Evolutionary conservation across 1,140 invertebrate species (phyloP).

Genomic region (Tribolium castaneum): DNA sequence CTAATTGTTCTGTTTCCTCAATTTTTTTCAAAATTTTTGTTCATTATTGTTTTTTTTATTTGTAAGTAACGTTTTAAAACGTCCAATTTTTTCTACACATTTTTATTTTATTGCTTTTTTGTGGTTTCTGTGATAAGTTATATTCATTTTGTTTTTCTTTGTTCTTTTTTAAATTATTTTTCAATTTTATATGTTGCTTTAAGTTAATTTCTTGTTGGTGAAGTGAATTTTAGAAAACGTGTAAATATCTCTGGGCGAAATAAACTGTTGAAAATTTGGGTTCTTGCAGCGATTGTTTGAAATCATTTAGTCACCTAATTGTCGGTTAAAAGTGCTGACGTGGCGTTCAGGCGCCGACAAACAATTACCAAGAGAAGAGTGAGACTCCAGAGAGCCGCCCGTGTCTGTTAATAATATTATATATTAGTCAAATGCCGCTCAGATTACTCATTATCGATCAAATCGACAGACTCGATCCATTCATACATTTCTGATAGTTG

Average conservation of each 20-base stretch:
- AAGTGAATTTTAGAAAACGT: too few relatives aligned
- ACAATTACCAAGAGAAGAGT: conserved; percentile 52
- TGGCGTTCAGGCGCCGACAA: conserved; percentile 56
- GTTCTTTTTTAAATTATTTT: too few relatives aligned
- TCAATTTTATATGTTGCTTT: too few relatives aligned
- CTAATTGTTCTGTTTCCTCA: too few relatives aligned
- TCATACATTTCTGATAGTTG: conserved; percentile 20
- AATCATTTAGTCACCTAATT: conserved; percentile 61
- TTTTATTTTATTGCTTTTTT: too few relatives aligned
- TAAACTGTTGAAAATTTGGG: background rate
- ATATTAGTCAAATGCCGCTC: conserved; percentile 39
- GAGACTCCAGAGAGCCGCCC: conserved; percentile 43
- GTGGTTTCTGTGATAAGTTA: too few relatives aligned
- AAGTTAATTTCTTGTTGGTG: too few relatives aligned
- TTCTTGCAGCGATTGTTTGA: conserved; percentile 49
- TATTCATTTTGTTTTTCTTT: too few relatives aligned
- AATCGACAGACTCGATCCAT: conserved; percentile 41
- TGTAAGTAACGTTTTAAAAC: too few relatives aligned
- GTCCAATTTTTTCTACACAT: too few relatives aligned
- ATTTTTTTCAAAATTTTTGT: too few relatives aligned
- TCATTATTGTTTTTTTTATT: too few relatives aligned
- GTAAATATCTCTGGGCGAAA: background rate
- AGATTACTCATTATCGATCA: conserved; percentile 46
- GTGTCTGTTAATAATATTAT: conserved; percentile 48
- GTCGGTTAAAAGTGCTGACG: conserved; percentile 58